Evolutionary conservation across 2,888 invertebrate species (phyloP).

Genomic region (Epistrophe eligans): DNA sequence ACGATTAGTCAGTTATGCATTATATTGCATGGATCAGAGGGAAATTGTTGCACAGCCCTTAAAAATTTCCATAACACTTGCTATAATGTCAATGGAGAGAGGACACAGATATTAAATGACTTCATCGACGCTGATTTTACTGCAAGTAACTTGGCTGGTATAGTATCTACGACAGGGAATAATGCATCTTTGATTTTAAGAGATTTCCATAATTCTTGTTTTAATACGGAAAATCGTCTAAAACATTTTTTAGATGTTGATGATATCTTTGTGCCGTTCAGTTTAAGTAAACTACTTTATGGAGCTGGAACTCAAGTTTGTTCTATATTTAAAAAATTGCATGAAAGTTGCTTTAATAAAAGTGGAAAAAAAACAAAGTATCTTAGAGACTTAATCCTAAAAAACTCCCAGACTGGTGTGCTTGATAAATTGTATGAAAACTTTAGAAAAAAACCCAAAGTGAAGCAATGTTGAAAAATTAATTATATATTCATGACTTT

Average conservation of each 20-base stretch:
- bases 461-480: background rate
- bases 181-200: conserved; percentile 4
- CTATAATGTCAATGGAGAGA: background rate
- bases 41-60: background rate
- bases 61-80: conserved; percentile 23
- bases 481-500: too few species aligned
- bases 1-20: conserved; percentile 10
- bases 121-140: background rate
- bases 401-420: background rate
- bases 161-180: conserved; percentile 13
- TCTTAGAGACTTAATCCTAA: background rate
- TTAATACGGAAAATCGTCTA: background rate
- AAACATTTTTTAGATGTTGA: background rate
- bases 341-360: conserved; percentile 23
- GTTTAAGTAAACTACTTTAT: conserved; percentile 18
- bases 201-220: conserved; percentile 21
- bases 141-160: conserved; percentile 4
- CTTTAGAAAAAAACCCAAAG: background rate
- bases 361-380: background rate
- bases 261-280: background rate
- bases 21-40: conserved; percentile 13
- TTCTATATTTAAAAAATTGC: conserved; percentile 22
- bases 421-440: background rate
- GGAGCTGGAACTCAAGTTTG: conserved; percentile 17
- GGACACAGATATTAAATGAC: background rate